phyloP scores from a whole-genome alignment of 2,888 invertebrate genomes.

The Hyles lineata region DNA sequence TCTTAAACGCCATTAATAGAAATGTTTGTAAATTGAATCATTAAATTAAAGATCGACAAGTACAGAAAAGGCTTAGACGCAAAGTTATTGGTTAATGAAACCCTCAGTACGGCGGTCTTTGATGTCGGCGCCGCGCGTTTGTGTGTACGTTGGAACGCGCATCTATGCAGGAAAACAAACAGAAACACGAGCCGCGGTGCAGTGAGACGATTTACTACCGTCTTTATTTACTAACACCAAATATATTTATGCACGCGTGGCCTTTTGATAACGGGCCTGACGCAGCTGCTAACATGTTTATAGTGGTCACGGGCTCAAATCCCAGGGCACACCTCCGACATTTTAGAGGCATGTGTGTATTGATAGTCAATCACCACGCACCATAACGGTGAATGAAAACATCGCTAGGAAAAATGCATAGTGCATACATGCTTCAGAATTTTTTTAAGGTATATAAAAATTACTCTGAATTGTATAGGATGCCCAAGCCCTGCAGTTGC shows the following conservation, averaged over 20 bases:
- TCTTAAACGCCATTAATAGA: not conserved
- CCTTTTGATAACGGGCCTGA: too few relatives aligned
- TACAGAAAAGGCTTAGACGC: not conserved
- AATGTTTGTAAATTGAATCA: not conserved
- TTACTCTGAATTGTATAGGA: too few relatives aligned
- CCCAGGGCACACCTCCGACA: too few relatives aligned
- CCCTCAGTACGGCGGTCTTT: constrained; percentile 17
- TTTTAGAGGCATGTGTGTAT: too few relatives aligned
- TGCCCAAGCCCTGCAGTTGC: too few relatives aligned
- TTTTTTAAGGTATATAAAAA: too few relatives aligned
- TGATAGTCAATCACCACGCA: too few relatives aligned
- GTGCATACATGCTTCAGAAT: too few relatives aligned
- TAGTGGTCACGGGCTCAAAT: too few relatives aligned
- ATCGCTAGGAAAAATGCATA: too few relatives aligned
- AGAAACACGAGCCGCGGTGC: not conserved
- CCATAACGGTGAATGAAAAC: too few relatives aligned
- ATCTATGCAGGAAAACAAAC: constrained; percentile 15
- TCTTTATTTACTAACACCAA: not conserved
- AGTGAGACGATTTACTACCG: not conserved
- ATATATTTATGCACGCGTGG: not conserved
- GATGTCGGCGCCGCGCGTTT: constrained; percentile 24
- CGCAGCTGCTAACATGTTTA: too few relatives aligned
- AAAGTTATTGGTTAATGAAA: constrained; percentile 12
- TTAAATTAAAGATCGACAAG: not conserved
- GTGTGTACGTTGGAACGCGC: constrained; percentile 1